These are phyloP conservation scores for Silurus lanzhouensis DNA, from an alignment of 2,797 vertebrate genomes.

Conservation along the genomic window DNA sequence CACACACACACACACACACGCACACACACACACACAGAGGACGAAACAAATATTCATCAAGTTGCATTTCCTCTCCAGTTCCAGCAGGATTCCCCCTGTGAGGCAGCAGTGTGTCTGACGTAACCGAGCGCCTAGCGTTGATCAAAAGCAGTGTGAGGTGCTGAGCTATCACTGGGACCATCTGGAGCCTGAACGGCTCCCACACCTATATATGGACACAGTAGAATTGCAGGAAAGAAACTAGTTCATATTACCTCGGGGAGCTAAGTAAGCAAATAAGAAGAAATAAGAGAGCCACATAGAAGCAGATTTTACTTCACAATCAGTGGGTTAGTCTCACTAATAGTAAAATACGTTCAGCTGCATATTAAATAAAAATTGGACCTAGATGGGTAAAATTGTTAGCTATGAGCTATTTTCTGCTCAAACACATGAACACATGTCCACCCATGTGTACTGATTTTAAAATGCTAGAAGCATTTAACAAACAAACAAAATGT, in stretches of 20 bases:
- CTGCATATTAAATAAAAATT: neutral
- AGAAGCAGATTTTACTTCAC: neutral
- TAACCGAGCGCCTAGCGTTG: slow-evolving; percentile 40
- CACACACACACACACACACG: neutral
- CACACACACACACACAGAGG: slow-evolving; percentile 8
- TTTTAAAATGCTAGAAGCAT: neutral
- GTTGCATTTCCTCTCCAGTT: slow-evolving; percentile 42
- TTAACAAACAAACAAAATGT: neutral
- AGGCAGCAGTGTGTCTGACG: slow-evolving; percentile 52
- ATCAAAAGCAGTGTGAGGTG: slow-evolving; percentile 53
- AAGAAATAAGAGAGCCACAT: neutral
- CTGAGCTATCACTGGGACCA: slow-evolving; percentile 51
- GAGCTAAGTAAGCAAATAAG: slow-evolving; percentile 16
- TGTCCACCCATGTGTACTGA: neutral
- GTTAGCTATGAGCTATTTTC: neutral
- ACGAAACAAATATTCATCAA: slow-evolving; percentile 46
- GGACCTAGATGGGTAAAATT: neutral
- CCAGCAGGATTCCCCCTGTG: slow-evolving; percentile 49
- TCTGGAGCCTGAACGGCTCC: slow-evolving; percentile 47
- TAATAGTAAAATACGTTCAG: neutral
- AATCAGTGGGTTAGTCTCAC: neutral
- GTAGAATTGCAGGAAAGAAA: slow-evolving; percentile 29
- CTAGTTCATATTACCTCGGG: slow-evolving; percentile 31
- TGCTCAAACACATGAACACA: neutral
- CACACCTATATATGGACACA: slow-evolving; percentile 52